These are phyloP conservation scores for Australoheros facetus DNA, from an alignment of 2,797 vertebrate genomes.

Conservation along the genomic window DNA sequence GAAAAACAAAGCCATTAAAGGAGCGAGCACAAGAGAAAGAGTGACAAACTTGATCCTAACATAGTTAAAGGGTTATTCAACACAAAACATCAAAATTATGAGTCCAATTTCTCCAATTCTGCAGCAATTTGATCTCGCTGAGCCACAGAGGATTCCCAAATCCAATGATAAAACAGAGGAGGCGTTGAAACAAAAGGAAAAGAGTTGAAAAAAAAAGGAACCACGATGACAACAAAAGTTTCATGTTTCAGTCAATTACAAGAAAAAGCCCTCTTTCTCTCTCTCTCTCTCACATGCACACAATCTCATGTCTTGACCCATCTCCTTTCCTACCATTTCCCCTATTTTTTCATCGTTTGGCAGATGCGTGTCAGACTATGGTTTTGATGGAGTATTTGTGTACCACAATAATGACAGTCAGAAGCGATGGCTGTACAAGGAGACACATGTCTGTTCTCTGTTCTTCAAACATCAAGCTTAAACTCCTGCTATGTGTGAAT, in stretches of 20 bases:
- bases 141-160: slow-evolving; percentile 64
- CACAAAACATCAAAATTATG: slow-evolving; percentile 79
- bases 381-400: slow-evolving; percentile 73
- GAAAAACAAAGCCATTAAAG: slow-evolving; percentile 79
- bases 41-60: slow-evolving; percentile 80
- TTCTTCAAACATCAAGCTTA: slow-evolving; percentile 81
- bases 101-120: slow-evolving; percentile 74
- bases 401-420: slow-evolving; percentile 81
- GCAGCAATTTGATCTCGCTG: slow-evolving; percentile 62
- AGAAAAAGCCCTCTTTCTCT: background rate
- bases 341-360: slow-evolving; percentile 30
- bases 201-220: slow-evolving; percentile 54
- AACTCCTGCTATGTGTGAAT: slow-evolving; percentile 85
- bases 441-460: slow-evolving; percentile 85
- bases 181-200: slow-evolving; percentile 17
- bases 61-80: slow-evolving; percentile 76
- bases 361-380: slow-evolving; percentile 32
- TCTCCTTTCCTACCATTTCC: slow-evolving; percentile 37
- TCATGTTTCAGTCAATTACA: slow-evolving; percentile 63
- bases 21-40: slow-evolving; percentile 53
- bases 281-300: background rate
- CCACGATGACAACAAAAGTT: slow-evolving; percentile 54
- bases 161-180: slow-evolving; percentile 67
- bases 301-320: slow-evolving; percentile 15
- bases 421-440: slow-evolving; percentile 76